A percentile compares a stretch with the other conserved stretches of the same genome.
Evolutionary conservation across 2,797 vertebrate species (phyloP).

Genomic region (Chanos chanos): DNA sequence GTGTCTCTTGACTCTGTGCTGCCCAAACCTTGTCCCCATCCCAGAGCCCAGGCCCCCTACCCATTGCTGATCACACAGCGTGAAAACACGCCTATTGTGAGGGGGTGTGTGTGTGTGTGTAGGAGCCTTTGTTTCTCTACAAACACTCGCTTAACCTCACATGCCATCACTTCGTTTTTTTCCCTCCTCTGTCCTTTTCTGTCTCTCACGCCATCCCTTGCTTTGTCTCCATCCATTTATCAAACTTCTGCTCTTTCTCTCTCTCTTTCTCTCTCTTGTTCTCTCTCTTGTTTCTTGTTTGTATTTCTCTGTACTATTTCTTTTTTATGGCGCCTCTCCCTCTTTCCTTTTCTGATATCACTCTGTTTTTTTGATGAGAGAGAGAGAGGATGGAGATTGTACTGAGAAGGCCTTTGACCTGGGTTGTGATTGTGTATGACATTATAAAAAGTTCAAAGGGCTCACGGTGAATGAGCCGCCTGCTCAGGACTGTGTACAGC

Average conservation of each 20-base stretch:
- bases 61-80: not conserved
- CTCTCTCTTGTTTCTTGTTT: not conserved
- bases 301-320: not conserved
- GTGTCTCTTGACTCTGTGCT: too few relatives aligned
- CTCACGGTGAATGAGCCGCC: not conserved
- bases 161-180: not conserved
- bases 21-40: too few relatives aligned
- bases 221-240: not conserved
- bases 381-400: constrained; percentile 4
- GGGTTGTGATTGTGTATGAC: constrained; percentile 21
- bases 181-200: not conserved
- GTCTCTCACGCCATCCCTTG: not conserved
- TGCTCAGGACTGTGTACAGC: not conserved
- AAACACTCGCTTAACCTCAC: not conserved
- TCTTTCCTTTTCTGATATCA: not conserved
- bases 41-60: not conserved
- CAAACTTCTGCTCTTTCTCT: not conserved
- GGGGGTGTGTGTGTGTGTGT: not conserved
- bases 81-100: constrained; percentile 4
- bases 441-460: constrained; percentile 27
- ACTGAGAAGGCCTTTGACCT: not conserved
- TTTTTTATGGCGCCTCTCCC: not conserved
- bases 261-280: not conserved
- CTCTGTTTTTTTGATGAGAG: not conserved
- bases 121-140: not conserved